Evolutionary conservation across 2,888 invertebrate species (phyloP).

Genomic region (Acleris cristana): DNA sequence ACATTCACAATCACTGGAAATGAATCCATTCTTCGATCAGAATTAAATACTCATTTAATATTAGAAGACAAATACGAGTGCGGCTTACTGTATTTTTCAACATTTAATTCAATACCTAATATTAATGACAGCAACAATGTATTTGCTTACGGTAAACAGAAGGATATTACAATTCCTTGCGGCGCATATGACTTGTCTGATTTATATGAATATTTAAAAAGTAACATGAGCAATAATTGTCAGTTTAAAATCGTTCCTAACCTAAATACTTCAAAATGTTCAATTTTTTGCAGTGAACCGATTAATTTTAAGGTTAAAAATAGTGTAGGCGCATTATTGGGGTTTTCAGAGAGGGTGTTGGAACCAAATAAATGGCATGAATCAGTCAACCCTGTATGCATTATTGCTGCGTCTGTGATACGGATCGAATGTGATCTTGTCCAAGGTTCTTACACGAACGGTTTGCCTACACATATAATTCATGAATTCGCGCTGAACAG

Average conservation of each 20-base stretch:
- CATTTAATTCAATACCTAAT: slow-evolving; percentile 29
- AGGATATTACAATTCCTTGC: slow-evolving; percentile 26
- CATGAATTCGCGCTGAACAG: slow-evolving; percentile 25
- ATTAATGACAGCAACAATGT: slow-evolving; percentile 21
- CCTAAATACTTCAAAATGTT: slow-evolving; percentile 4
- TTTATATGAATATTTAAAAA: slow-evolving; percentile 15
- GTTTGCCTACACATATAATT: slow-evolving; percentile 25
- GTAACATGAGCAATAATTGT: slow-evolving; percentile 2
- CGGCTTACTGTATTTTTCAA: slow-evolving; percentile 31
- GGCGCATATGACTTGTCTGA: slow-evolving; percentile 30
- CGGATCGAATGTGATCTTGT: slow-evolving; percentile 16
- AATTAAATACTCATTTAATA: slow-evolving; percentile 4
- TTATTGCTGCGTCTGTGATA: slow-evolving; percentile 27
- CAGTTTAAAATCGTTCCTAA: slow-evolving; percentile 13
- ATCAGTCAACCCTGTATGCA: slow-evolving; percentile 27
- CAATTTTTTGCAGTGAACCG: slow-evolving; percentile 12
- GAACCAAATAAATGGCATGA: slow-evolving; percentile 35
- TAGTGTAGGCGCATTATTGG: slow-evolving; percentile 17
- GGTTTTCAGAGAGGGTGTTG: slow-evolving; percentile 22
- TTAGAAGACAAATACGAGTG: slow-evolving; percentile 33
- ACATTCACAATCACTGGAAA: slow-evolving; percentile 4
- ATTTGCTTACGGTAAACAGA: slow-evolving; percentile 21
- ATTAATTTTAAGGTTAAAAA: slow-evolving; percentile 19
- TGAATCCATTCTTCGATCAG: neutral
- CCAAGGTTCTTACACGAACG: slow-evolving; percentile 29